Evolutionary conservation across 2,113 vertebrate genomes (phyloP), one percentile per base, ranked within the genome.

Genomic region (Antechinus flavipes): DNA sequence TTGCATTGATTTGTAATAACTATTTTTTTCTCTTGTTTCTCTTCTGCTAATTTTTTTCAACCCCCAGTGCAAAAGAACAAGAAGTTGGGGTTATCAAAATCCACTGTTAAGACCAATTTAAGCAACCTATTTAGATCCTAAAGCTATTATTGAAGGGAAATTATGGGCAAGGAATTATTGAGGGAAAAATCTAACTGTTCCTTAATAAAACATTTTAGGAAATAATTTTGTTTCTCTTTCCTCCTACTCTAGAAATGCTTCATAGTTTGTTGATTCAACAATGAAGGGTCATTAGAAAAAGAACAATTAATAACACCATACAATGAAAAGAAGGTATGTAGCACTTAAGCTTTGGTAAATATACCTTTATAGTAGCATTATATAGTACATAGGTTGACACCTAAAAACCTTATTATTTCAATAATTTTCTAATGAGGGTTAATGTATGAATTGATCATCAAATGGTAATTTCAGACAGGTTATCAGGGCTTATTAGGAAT

Each of bases 261-360:
- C 84, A 56, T 23, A 90, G 1, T 92, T 89, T 92, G 46, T 3
- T 49, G 30, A 19, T 42, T 10, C 91, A 56, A 56, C 56, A 90
- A 92, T 56, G 54, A 93, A 52, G 6, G 58, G 2, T 25, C 35
- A 14, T 90, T 92, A 92, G 61, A 8, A 91, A 93, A 49, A 26
- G 47, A 93, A 76, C 58, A 30, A 68, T 27, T 61, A 91, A 93
- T 58, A 93, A 91, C 30, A 90, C 84, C 42, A 23, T 94, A 55
- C 91, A 93, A 93, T 90, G 8, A 84, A 42, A 42, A 84, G n/a
- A 84, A 84, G 68, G n/a, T 84, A 84, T 12, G 7, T 84, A 42
- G 23, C 54, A 16, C 46, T 52, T 91, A 93, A 55, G 54, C 50
- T 95, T 91, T 93, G 46, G 7, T 52, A 90, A 68, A 47, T 89